Percentiles rank a stretch among this genome's conserved stretches.
phyloP scores from a whole-genome alignment of 2,888 invertebrate species.

The Itoplectis maculator region DNA sequence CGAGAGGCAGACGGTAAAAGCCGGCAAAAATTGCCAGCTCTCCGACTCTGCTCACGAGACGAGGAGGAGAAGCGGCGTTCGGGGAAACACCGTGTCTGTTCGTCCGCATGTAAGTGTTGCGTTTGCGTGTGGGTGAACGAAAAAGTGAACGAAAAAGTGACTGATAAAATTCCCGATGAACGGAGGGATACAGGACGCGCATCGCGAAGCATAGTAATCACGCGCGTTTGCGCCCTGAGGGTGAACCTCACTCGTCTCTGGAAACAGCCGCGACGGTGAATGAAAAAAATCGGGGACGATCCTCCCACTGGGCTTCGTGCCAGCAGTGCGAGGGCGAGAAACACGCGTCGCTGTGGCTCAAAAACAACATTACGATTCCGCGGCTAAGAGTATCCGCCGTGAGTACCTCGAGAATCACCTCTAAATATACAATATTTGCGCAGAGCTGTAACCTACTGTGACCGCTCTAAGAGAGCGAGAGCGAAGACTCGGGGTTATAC shows the following conservation, averaged over 20 bases:
- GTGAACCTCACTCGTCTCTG: constrained; percentile 48
- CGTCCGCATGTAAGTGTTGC: constrained; percentile 51
- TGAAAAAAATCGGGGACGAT: constrained; percentile 27
- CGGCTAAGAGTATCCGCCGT: too few relatives aligned
- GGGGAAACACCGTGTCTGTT: not conserved
- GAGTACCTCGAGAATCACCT: constrained; percentile 35
- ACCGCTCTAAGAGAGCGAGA: constrained; percentile 42
- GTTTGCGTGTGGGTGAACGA: too few relatives aligned
- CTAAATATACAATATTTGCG: constrained; percentile 52
- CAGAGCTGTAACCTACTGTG: constrained; percentile 36
- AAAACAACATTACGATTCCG: constrained; percentile 12
- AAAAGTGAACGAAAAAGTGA: too few relatives aligned
- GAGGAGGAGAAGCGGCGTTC: constrained; percentile 1
- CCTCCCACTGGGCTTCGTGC: too few relatives aligned
- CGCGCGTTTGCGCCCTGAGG: constrained; percentile 36
- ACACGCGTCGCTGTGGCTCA: too few relatives aligned
- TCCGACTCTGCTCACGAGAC: constrained; percentile 12
- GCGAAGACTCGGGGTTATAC: constrained; percentile 49
- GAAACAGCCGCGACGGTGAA: constrained; percentile 49
- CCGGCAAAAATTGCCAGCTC: not conserved
- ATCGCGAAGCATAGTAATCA: constrained; percentile 42
- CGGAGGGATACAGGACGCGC: constrained; percentile 14
- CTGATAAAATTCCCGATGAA: constrained; percentile 51
- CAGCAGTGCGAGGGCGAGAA: not conserved
- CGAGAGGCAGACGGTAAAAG: constrained; percentile 2